A percentile compares a stretch with the other conserved stretches of the same genome.
Evolutionary conservation across 2,888 invertebrate genomes (phyloP).

Genomic region (Thera obeliscata): DNA sequence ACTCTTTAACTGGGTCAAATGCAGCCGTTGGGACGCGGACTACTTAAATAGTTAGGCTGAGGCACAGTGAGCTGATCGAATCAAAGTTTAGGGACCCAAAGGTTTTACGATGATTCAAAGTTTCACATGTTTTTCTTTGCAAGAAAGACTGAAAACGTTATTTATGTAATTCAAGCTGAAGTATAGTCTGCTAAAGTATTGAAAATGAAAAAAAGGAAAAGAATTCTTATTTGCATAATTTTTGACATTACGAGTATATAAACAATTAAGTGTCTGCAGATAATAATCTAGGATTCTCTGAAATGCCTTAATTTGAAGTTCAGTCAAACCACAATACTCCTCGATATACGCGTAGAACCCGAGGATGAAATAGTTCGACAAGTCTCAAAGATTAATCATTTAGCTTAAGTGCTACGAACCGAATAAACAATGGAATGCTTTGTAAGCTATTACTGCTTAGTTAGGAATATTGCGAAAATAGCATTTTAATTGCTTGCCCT

Average conservation of each 20-base stretch:
- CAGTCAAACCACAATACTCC: too few species aligned
- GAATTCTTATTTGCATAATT: too few species aligned
- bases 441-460: not conserved
- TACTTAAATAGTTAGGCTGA: constrained; percentile 39
- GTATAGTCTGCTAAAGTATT: too few species aligned
- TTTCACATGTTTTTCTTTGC: not conserved
- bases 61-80: constrained; percentile 13
- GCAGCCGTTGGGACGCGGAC: constrained; percentile 38
- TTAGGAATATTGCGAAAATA: not conserved
- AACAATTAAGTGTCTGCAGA: too few species aligned
- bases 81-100: not conserved
- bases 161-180: too few species aligned
- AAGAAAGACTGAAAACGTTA: too few species aligned
- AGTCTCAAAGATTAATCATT: constrained; percentile 4
- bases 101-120: constrained; percentile 1
- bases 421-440: constrained; percentile 17
- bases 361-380: not conserved
- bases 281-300: too few species aligned
- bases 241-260: too few species aligned
- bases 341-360: too few species aligned
- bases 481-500: not conserved
- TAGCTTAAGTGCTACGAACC: constrained; percentile 2
- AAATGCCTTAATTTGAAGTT: too few species aligned
- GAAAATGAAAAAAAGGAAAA: too few species aligned
- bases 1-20: constrained; percentile 47